A percentile compares a stretch with the other conserved stretches of the same genome.
These are phyloP conservation scores for Pterobdella sp. DNA, from an alignment of 2,888 invertebrate species.

Conservation along the genomic window DNA sequence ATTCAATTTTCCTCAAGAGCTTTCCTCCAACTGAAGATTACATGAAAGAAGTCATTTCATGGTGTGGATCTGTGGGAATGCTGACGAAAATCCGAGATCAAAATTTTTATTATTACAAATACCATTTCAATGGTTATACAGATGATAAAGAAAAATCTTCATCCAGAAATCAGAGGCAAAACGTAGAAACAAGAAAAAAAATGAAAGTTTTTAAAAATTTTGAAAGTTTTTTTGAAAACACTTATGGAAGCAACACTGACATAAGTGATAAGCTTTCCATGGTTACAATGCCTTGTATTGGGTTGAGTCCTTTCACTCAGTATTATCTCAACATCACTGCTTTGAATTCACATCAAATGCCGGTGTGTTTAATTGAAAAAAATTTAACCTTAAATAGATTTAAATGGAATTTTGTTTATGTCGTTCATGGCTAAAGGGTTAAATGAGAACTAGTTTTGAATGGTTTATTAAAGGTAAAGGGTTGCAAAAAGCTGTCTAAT, in stretches of 20 bases:
- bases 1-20: background rate
- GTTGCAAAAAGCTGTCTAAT: too few relatives aligned
- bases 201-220: background rate
- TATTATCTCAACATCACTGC: background rate
- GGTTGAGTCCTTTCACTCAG: constrained; percentile 6
- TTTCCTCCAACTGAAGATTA: background rate
- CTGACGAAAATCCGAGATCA: background rate
- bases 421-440: too few relatives aligned
- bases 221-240: background rate
- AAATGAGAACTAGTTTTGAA: too few relatives aligned
- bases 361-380: background rate
- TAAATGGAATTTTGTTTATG: too few relatives aligned
- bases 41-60: background rate
- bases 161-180: background rate
- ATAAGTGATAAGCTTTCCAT: background rate
- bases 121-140: too few relatives aligned
- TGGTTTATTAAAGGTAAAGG: too few relatives aligned
- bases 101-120: background rate
- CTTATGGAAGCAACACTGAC: background rate
- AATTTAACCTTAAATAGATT: too few relatives aligned
- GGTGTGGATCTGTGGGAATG: background rate
- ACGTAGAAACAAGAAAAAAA: background rate
- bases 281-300: background rate
- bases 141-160: background rate
- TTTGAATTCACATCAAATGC: background rate